Percentiles rank a stretch among this genome's conserved stretches.
Conservation (phyloP, 2,797 vertebrate species). For the Picus viridis region DNA sequence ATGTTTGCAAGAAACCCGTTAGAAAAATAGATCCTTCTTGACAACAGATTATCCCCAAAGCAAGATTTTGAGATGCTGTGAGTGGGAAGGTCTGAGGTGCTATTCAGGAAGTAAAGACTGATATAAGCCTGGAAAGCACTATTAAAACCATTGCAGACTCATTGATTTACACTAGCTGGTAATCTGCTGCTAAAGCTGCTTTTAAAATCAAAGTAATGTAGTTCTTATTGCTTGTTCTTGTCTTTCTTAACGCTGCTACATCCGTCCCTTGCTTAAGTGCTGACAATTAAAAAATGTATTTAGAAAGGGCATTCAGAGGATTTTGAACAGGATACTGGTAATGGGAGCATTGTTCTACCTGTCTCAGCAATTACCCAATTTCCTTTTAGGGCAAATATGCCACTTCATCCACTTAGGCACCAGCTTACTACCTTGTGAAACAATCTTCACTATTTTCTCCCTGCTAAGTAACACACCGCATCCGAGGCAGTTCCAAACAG, state of each 20-base stretch:
- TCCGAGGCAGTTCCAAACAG: constrained; percentile 3
- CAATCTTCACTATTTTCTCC: background rate
- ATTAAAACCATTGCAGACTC: background rate
- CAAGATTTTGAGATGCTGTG: background rate
- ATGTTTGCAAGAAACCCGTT: background rate
- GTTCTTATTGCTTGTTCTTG: constrained; percentile 1
- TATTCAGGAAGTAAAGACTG: background rate
- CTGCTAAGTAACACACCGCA: background rate
- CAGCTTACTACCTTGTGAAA: constrained; percentile 19
- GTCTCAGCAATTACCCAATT: constrained; percentile 19
- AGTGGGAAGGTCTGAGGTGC: constrained; percentile 15
- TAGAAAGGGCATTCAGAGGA: background rate
- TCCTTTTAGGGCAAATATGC: constrained; percentile 27
- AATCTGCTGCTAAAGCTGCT: constrained; percentile 3
- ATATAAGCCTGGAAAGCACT: background rate
- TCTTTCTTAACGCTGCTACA: background rate
- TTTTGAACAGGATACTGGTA: constrained; percentile 13
- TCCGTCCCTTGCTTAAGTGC: background rate
- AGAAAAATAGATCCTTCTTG: constrained; percentile 43
- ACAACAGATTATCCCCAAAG: background rate
- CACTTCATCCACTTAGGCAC: constrained; percentile 35
- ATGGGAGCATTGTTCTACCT: background rate
- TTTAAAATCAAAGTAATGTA: constrained; percentile 9
- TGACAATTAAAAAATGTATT: constrained; percentile 32
- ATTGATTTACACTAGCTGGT: constrained; percentile 1